Evolutionary conservation across 1,140 invertebrate species (phyloP), one percentile per base, ranked within the genome.

Genomic region (Aricia agestis): DNA sequence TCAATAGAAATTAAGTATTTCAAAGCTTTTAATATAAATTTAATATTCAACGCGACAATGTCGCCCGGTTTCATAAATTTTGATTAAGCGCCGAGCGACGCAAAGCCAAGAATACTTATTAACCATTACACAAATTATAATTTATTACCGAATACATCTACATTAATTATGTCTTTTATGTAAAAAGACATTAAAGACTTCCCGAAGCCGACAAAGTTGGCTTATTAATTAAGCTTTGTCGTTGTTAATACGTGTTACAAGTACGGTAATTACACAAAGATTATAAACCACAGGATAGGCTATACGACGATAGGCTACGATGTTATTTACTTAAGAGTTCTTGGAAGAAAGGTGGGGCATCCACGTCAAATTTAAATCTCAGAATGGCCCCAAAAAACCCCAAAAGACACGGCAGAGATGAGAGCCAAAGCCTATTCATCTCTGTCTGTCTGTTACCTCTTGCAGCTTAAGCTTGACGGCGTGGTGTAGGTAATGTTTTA

Each of bases 41-140:
- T 52, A 52, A 52, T 52, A 52, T 52, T 52, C 45, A 52, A 52
- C 45, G 13, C 45, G 45, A 52, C 45, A 52, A 52, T 52, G 45
- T 52, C 45, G 1, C 13, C 0, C 10, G 13, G 45, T 52, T 52
- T 52, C 45, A 52, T 52, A 52, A 52, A 52, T 52, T 15, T 52
- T 52, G 45, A 52, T 52, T 52, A 52, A 11, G 45, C 45, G 45
- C 45, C 45, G 45, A 52, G 45, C 45, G 45, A 10, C 45, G 11
- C 9, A 52, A 52, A 52, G 45, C 45, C 13, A 52, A 52, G 45
- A 52, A 13, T 1, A 52, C 13, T 11, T 52, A 52, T 15, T 52
- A 52, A 52, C 45, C 45, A 52, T 52, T 52, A 52, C 45, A 52
- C 45, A 52, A 52, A 52, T 52, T 52, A 52, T 52, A 52, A 52